phyloP scores from a whole-genome alignment of 2,888 invertebrate genomes.

The Myopa testacea region DNA sequence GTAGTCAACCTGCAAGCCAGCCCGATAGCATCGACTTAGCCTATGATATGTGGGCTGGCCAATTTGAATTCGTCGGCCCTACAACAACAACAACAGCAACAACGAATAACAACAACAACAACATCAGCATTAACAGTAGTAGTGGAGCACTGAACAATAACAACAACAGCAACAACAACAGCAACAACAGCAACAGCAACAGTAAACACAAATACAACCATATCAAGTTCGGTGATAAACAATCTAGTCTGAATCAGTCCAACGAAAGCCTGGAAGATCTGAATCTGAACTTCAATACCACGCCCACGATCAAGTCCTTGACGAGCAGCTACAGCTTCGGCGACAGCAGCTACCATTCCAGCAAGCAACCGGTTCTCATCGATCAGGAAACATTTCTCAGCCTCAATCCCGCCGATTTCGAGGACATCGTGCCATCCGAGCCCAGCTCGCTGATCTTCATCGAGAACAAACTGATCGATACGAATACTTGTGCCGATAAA shows the following conservation, averaged over 20 bases:
- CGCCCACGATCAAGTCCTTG: slow-evolving; percentile 55
- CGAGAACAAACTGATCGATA: slow-evolving; percentile 62
- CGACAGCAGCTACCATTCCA: slow-evolving; percentile 48
- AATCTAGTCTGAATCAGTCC: slow-evolving; percentile 58
- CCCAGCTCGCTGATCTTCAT: slow-evolving; percentile 66
- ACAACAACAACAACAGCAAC: slow-evolving; percentile 52
- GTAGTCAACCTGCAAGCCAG: slow-evolving; percentile 68
- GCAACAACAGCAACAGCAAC: slow-evolving; percentile 46
- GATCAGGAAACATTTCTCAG: slow-evolving; percentile 68
- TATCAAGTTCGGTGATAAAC: slow-evolving; percentile 59
- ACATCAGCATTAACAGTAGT: slow-evolving; percentile 50
- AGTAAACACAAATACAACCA: slow-evolving; percentile 39
- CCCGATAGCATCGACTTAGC: slow-evolving; percentile 78
- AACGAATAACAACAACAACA: slow-evolving; percentile 50
- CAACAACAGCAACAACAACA: slow-evolving; percentile 48
- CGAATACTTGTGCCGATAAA: slow-evolving; percentile 57
- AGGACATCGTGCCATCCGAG: slow-evolving; percentile 64
- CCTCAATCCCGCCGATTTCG: slow-evolving; percentile 68
- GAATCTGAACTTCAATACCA: slow-evolving; percentile 61
- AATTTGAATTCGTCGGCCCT: slow-evolving; percentile 83
- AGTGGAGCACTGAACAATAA: slow-evolving; percentile 48
- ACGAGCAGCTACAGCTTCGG: slow-evolving; percentile 40
- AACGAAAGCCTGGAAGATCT: slow-evolving; percentile 67
- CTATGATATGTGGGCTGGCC: slow-evolving; percentile 90
- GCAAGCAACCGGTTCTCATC: slow-evolving; percentile 61